Conservation (phyloP, 2,797 vertebrate genomes). For the Bovichtus diacanthus region DNA sequence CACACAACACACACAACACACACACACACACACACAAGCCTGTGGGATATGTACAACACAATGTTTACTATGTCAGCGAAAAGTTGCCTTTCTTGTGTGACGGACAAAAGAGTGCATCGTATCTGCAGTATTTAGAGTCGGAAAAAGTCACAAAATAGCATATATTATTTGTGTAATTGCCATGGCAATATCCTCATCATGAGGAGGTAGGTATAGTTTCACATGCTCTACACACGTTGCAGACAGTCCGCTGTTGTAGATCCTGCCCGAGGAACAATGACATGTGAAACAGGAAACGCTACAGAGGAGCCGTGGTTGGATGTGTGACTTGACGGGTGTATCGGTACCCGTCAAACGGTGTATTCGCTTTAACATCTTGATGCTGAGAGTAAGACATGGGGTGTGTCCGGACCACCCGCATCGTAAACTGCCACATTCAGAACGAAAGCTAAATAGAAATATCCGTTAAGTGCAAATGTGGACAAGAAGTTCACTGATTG, state of each 20-base stretch:
- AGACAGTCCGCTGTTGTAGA: background rate
- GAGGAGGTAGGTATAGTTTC: background rate
- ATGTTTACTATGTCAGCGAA: background rate
- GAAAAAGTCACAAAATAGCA: too few species aligned
- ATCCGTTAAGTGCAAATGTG: background rate
- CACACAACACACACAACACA: too few species aligned
- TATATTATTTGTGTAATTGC: background rate
- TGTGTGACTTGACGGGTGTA: background rate
- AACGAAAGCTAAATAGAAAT: background rate
- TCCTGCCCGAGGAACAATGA: background rate
- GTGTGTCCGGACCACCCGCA: background rate
- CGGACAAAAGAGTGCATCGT: background rate
- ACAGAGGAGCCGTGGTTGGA: constrained; percentile 35
- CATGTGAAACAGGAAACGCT: constrained; percentile 41
- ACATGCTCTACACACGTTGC: background rate
- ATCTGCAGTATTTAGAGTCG: too few species aligned
- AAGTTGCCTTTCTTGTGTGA: background rate
- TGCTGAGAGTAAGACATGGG: background rate
- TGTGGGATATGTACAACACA: too few species aligned
- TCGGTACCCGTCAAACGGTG: background rate
- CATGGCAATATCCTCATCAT: background rate
- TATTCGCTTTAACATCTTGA: background rate
- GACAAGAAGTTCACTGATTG: background rate
- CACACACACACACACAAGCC: too few species aligned
- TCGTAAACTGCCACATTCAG: constrained; percentile 5